Evolutionary conservation across 2,888 invertebrate species (phyloP), one percentile per base, ranked within the genome.

Genomic region (Coremacera marginata): DNA sequence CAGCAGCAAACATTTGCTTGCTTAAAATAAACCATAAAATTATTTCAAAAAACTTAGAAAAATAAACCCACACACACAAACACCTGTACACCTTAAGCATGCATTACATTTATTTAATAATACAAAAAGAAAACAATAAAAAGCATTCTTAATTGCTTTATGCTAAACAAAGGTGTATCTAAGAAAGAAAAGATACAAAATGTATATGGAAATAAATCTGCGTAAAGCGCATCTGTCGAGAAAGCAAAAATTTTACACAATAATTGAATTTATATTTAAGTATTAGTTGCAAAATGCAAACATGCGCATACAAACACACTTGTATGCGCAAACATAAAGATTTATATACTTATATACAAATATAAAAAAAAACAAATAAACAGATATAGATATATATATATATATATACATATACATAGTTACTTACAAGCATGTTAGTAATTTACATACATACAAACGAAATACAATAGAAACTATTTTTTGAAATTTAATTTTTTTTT

Each of bases 271-370:
- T 60, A 25, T 9, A 60, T 22, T 22, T 55, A 52, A 55, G 31
- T 19, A n/a, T 60, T 60, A 71, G 25, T 60, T 71, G 68, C 51
- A 68, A 68, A 68, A 14, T 51, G 68, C 65, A 65, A 34, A 52
- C 7, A 49, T 27, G 44, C 14, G 22, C 60, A 37, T 60, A 60
- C 71, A 68, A 44, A 27, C 52, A 52, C 68, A 71, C 37, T 70
- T 74, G 70, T 67, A 75, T 71, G 71, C 60, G 55, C 34, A 71
- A 62, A 80, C 70, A 70, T 76, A 71, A 76, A 80, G 34, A 73
- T 52, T 76, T 27, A 72, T 73, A 68, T 19, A 25, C 9, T 22
- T 68, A 51, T 25, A 51, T 27, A 68, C 37, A 52, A 22, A 22
- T n/a, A n/a, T n/a, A 19, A 37, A 19, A n/a, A 60, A 11, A 55